A percentile compares a stretch with the other conserved stretches of the same genome.
Conservation (phyloP, 1,140 invertebrate species). For the Nebria ingens region DNA sequence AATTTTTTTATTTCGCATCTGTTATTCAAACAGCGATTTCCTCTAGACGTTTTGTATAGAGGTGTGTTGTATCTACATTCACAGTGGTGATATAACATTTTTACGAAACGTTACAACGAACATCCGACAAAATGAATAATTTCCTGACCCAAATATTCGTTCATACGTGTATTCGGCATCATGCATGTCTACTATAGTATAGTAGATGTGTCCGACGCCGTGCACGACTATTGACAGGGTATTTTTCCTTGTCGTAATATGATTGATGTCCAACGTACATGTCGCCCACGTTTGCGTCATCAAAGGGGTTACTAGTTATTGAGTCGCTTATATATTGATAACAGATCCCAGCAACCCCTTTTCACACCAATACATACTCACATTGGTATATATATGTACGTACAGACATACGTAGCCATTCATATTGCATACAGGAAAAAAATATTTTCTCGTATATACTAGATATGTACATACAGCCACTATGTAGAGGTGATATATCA, state of each 20-base stretch:
- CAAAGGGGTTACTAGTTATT: slow-evolving; percentile 6
- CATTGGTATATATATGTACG: background rate
- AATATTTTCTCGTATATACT: background rate
- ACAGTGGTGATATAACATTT: no score
- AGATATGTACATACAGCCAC: no score
- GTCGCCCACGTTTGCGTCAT: background rate
- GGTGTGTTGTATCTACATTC: no score
- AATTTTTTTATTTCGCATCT: no score
- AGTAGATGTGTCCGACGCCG: background rate
- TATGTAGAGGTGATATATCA: background rate
- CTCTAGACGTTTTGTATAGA: no score
- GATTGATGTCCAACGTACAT: slow-evolving; percentile 2
- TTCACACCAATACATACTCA: background rate
- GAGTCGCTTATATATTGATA: slow-evolving; percentile 1
- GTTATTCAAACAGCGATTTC: no score
- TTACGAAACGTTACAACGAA: background rate
- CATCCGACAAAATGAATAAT: slow-evolving; percentile 4
- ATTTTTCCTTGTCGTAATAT: slow-evolving; percentile 5
- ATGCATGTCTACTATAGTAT: no score
- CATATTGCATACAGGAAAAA: background rate
- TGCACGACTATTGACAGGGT: background rate
- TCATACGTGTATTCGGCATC: background rate
- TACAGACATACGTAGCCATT: background rate
- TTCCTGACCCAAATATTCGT: slow-evolving; percentile 1
- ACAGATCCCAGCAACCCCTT: background rate